These are phyloP conservation scores for Venustaconcha ellipsiformis DNA, from an alignment of 1,140 invertebrate genomes.

Conservation along the genomic window DNA sequence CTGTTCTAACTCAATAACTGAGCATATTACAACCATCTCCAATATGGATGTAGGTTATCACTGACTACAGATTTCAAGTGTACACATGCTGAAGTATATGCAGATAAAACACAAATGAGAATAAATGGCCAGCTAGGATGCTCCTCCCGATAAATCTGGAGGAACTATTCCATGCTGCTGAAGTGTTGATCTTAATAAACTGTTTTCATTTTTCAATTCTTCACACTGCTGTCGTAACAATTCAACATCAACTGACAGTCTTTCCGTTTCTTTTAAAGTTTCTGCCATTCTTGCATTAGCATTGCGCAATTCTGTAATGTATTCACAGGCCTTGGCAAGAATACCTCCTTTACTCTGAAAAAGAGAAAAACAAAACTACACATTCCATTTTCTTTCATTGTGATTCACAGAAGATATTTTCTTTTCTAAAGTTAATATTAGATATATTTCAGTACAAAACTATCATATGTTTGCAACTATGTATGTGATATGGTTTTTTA, in stretches of 20 bases:
- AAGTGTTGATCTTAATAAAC: conserved; percentile 72
- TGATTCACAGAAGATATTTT: no score
- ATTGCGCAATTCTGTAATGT: conserved; percentile 87
- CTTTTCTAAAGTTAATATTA: no score
- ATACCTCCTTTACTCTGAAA: conserved; percentile 94
- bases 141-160: conserved; percentile 45
- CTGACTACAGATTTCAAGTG: no score
- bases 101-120: not conserved
- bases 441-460: no score
- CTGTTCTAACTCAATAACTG: no score
- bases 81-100: no score
- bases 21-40: no score
- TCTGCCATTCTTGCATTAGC: conserved; percentile 79
- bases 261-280: conserved; percentile 75
- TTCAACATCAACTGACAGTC: conserved; percentile 74
- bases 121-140: conserved; percentile 55
- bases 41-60: no score
- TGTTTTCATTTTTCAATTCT: conserved; percentile 76
- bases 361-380: not conserved
- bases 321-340: conserved; percentile 95
- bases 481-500: no score
- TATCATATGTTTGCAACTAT: no score
- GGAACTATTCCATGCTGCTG: conserved; percentile 68
- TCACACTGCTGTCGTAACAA: conserved; percentile 73
- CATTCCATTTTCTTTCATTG: no score